These are phyloP conservation scores for Istiophorus platypterus DNA, from an alignment of 2,113 vertebrate species.

Conservation along the genomic window DNA sequence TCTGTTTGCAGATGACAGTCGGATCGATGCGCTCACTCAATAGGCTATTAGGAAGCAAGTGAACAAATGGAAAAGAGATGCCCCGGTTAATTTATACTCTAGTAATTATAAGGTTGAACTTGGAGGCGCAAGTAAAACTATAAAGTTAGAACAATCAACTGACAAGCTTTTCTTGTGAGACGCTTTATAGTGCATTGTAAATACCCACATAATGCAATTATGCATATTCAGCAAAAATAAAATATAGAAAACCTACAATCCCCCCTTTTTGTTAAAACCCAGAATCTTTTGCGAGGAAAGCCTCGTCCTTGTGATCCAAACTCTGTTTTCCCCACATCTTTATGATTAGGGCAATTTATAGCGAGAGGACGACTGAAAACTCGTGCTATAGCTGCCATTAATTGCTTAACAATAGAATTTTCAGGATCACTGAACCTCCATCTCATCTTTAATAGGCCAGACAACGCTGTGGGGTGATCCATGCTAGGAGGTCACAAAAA, in stretches of 20 bases:
- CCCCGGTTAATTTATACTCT: slow-evolving; percentile 23
- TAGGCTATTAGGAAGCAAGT: slow-evolving; percentile 19
- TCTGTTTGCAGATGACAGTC: slow-evolving; percentile 41
- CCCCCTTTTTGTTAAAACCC: neutral
- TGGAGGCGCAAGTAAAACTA: neutral
- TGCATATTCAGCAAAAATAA: neutral
- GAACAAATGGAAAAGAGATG: slow-evolving; percentile 23
- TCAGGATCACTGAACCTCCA: slow-evolving; percentile 54
- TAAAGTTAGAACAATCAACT: neutral
- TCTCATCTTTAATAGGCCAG: slow-evolving; percentile 62
- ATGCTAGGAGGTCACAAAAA: slow-evolving; percentile 69
- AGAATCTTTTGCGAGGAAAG: neutral
- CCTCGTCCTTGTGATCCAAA: neutral
- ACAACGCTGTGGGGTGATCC: slow-evolving; percentile 63
- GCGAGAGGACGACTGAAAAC: neutral
- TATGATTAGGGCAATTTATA: slow-evolving; percentile 13
- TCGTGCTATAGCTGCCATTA: slow-evolving; percentile 24
- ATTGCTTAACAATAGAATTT: slow-evolving; percentile 57
- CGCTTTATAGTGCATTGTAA: neutral
- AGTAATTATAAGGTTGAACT: slow-evolving; percentile 16
- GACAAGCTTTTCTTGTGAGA: neutral
- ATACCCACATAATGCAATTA: neutral
- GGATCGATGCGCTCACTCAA: slow-evolving; percentile 36
- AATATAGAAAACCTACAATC: neutral
- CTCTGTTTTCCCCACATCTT: neutral